Evolutionary conservation across 2,113 vertebrate species (phyloP).

Genomic region (Sinosuthora webbiana): DNA sequence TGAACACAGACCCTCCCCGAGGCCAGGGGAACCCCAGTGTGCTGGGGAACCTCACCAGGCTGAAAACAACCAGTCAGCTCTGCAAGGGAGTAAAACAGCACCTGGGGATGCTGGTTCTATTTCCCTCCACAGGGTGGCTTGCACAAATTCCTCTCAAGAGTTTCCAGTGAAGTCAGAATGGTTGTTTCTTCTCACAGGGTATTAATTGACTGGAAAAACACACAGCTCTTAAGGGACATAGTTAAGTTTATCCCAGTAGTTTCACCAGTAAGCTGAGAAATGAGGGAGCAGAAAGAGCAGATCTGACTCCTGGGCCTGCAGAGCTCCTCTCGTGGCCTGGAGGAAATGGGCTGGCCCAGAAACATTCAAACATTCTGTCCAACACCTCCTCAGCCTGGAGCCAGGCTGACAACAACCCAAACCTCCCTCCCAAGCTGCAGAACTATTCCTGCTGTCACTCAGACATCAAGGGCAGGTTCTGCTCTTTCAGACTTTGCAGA

Average conservation of each 20-base stretch:
- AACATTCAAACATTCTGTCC: background rate
- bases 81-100: background rate
- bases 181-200: background rate
- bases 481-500: background rate
- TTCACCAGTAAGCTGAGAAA: background rate
- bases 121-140: background rate
- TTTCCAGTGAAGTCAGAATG: background rate
- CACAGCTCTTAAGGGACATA: background rate
- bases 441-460: background rate
- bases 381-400: background rate
- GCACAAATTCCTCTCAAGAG: background rate
- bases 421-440: background rate
- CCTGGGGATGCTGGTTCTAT: background rate
- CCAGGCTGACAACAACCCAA: background rate
- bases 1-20: fast-evolving
- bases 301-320: background rate
- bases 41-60: background rate
- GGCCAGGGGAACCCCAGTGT: background rate
- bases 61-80: background rate
- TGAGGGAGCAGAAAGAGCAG: background rate
- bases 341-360: background rate
- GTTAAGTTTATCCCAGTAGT: background rate
- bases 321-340: background rate
- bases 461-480: background rate
- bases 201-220: background rate